Conservation (phyloP, 2,113 vertebrate genomes). For the Prunella fulvescens region DNA sequence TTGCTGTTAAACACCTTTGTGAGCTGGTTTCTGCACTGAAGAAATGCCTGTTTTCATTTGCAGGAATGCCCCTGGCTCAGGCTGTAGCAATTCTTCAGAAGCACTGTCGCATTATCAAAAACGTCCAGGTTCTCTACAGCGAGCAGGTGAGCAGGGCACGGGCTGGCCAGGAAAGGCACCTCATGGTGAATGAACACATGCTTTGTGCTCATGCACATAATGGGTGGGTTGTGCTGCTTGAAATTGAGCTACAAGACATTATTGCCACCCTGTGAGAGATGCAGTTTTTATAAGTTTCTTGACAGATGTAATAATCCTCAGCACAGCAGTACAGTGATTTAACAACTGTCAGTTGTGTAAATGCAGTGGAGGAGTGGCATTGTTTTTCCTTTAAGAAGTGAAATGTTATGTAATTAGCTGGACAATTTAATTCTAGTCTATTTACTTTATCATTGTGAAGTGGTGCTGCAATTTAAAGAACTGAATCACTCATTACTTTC, state of each 20-base stretch:
- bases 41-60: slow-evolving; percentile 6
- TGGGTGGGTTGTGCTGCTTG: background rate
- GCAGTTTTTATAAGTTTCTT: background rate
- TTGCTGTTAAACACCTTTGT: background rate
- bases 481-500: background rate
- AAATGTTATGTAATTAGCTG: background rate
- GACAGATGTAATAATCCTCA: background rate
- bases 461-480: background rate
- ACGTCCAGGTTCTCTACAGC: slow-evolving; percentile 99
- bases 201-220: fast-evolving
- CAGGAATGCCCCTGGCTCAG: slow-evolving; percentile 98
- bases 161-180: background rate
- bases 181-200: background rate
- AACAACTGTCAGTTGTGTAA: background rate
- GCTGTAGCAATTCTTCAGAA: slow-evolving; percentile 97
- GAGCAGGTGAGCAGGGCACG: slow-evolving; percentile 84
- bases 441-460: background rate
- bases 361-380: background rate
- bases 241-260: background rate
- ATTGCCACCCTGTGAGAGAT: background rate
- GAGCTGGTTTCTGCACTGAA: background rate
- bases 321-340: background rate
- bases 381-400: background rate
- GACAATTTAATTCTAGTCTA: background rate
- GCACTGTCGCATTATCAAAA: slow-evolving; percentile 97